Base-by-base conservation (phyloP, 2,113 vertebrate genomes). In the Columbina picui region DNA sequence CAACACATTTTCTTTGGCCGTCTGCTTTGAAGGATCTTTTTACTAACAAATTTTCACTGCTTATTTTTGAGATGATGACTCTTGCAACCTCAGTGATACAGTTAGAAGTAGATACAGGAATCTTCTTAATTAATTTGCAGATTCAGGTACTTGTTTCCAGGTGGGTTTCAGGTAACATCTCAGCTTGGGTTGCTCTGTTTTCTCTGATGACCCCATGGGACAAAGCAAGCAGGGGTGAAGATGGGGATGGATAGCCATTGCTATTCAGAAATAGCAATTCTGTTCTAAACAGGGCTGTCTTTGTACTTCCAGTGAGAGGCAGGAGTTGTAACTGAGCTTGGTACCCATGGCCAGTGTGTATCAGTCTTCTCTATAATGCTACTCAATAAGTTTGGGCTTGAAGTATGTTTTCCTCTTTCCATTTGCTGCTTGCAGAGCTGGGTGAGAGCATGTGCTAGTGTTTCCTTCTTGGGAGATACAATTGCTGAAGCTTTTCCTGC, bases 161-260 rank as follows among this genome's bases (percentile, higher is more conserved):
- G 4, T 17, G 29, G 23, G 7, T 23, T n/a, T 43, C 7, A 3
- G 32, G 39, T 45, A 63, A 8, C 1, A 1, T 14, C 45, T 38
- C 30, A 7, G 7, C 29, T 55, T 7, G 2, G 43, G 13, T 2
- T 45, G 27, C 36, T 60, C 14, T 13, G 3, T 16, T 29, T 36
- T 14, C 23, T 29, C 43, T 12, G 2, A 4, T 0, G 3, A 20
- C 13, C 27, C 14, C 2, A 1, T 4, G 30, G 55, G 43, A 59
- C 10, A 16, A 10, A 2, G 32, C 15, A 12, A 49, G 6, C 43
- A 3, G 0, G 0, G 34, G 32, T 29, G 3, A 52, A 19, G 71
- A 4, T 39, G 65, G 52, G 19, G 26, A 1, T n/a, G 50, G 18
- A 2, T 5, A 27, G 13, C 17, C 26, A 45, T 29, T 3, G 1